phyloP scores from a whole-genome alignment of 1,140 invertebrate species.

The Eriocheir sinensis region DNA sequence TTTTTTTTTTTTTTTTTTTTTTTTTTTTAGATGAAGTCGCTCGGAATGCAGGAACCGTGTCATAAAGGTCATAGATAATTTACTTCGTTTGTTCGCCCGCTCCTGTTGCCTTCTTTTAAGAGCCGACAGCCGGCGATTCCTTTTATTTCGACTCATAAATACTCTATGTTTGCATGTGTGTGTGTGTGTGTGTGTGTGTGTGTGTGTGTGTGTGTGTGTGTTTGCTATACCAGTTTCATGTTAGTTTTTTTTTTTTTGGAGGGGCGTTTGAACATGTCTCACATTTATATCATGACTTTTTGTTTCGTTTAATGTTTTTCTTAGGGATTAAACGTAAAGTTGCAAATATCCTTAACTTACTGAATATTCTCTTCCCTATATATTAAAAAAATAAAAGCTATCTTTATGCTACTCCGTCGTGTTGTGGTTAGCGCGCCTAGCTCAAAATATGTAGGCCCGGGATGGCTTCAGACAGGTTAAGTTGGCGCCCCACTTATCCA shows the following conservation, averaged over 20 bases:
- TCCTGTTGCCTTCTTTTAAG: not conserved
- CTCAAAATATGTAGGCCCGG: no score
- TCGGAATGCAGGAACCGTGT: not conserved
- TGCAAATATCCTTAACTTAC: no score
- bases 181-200: not conserved
- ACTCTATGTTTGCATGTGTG: not conserved
- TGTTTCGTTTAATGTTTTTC: no score
- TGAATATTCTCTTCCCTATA: no score
- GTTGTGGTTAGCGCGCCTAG: no score
- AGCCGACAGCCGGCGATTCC: not conserved
- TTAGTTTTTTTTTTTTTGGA: not conserved
- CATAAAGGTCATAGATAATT: not conserved
- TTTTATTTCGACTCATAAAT: not conserved
- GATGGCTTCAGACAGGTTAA: no score
- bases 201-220: not conserved
- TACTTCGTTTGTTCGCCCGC: not conserved
- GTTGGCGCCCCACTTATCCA: no score
- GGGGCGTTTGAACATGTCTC: no score
- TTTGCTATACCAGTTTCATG: not conserved
- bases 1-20: not conserved
- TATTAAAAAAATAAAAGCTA: no score
- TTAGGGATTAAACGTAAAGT: no score
- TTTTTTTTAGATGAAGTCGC: not conserved
- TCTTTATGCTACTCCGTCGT: no score
- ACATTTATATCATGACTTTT: no score